A percentile compares a stretch with the other conserved stretches of the same genome.
Evolutionary conservation across 2,888 invertebrate genomes (phyloP).

Genomic region (Tholera decimalis): DNA sequence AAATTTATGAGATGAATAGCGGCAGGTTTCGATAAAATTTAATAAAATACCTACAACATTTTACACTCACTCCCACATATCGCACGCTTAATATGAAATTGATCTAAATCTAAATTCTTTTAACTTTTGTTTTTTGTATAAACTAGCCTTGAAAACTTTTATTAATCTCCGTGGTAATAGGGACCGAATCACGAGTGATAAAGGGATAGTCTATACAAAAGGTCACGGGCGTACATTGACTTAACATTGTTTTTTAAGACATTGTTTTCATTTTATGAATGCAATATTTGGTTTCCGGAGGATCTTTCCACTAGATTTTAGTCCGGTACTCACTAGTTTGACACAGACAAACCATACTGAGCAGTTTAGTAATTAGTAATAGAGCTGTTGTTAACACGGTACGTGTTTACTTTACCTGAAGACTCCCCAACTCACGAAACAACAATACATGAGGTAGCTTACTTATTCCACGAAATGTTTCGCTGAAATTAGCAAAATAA

Average conservation of each 20-base stretch:
- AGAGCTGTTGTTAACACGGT: neutral
- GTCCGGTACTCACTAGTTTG: neutral
- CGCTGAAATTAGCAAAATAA: neutral
- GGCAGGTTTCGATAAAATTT: constrained; percentile 9
- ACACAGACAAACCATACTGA: neutral
- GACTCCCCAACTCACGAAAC: too few relatives aligned
- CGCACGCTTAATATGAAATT: too few relatives aligned
- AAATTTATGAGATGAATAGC: constrained; percentile 8
- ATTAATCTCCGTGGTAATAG: too few relatives aligned
- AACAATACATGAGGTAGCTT: neutral
- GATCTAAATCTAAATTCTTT: too few relatives aligned
- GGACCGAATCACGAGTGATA: too few relatives aligned
- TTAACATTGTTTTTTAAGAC: too few relatives aligned
- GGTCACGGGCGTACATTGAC: too few relatives aligned
- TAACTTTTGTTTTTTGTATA: too few relatives aligned
- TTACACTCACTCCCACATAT: constrained; percentile 2
- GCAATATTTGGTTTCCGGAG: neutral
- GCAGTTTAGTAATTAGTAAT: neutral
- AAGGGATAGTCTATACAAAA: too few relatives aligned
- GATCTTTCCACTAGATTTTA: neutral
- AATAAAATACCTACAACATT: constrained; percentile 25
- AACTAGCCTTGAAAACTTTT: too few relatives aligned
- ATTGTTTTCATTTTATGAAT: too few relatives aligned
- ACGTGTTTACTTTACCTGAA: neutral
- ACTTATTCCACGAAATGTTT: neutral